Evolutionary conservation across 2,113 vertebrate species (phyloP).

Genomic region (Psettodes erumei): DNA sequence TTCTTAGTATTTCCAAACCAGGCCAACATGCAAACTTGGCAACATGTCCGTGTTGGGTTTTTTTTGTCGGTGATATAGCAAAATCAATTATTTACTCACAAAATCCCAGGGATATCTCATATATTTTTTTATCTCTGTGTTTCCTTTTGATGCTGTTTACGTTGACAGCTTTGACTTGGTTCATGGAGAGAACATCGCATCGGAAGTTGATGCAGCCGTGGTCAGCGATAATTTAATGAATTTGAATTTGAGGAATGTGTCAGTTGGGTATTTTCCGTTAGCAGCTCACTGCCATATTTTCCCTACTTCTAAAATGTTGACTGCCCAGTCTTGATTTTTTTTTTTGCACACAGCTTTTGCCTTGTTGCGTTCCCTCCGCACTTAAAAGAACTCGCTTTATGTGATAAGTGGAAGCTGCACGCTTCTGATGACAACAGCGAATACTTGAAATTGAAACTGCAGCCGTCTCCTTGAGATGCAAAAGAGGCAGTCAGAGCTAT

Average conservation of each 20-base stretch:
- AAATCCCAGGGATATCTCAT: neutral
- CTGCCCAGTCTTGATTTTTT: constrained; percentile 6
- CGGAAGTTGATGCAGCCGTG: constrained; percentile 18
- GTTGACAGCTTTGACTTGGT: constrained; percentile 27
- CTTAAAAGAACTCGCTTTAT: constrained; percentile 16
- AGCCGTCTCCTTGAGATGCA: constrained; percentile 55
- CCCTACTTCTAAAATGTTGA: constrained; percentile 24
- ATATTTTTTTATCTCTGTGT: constrained; percentile 20
- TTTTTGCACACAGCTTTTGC: constrained; percentile 19
- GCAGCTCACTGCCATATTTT: constrained; percentile 28
- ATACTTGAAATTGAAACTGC: constrained; percentile 37
- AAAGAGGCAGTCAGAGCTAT: constrained; percentile 53
- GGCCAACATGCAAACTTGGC: constrained; percentile 10
- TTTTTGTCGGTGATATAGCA: neutral
- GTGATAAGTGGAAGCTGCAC: constrained; percentile 30
- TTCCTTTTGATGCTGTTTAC: constrained; percentile 23
- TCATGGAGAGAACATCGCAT: neutral
- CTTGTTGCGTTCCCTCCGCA: constrained; percentile 12
- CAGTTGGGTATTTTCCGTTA: constrained; percentile 38
- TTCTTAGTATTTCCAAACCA: neutral
- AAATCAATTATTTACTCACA: constrained; percentile 6
- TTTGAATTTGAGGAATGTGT: constrained; percentile 30
- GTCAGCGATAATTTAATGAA: constrained; percentile 49
- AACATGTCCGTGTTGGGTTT: constrained; percentile 9
- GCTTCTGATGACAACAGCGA: constrained; percentile 46